Conservation (phyloP, 2,113 vertebrate genomes). For the Tychaedon coryphoeus region DNA sequence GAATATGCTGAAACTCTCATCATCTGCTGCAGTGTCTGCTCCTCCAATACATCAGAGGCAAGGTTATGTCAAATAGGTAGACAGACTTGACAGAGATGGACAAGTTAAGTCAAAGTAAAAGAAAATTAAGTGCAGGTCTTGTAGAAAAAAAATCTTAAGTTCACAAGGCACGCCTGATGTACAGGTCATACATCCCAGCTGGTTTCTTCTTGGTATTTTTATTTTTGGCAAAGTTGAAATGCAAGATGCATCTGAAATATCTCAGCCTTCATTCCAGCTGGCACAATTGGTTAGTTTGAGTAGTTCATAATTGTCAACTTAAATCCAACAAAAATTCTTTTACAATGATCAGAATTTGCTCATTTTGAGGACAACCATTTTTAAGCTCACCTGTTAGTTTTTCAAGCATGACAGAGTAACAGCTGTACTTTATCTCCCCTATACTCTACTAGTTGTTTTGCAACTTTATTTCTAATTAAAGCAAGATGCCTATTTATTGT, state of each 20-base stretch:
- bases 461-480: not conserved
- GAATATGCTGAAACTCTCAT: not conserved
- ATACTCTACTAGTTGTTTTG: fast-evolving
- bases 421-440: not conserved
- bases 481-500: not conserved
- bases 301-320: not conserved
- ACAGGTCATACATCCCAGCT: not conserved
- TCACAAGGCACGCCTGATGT: not conserved
- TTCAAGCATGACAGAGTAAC: not conserved
- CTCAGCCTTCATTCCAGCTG: not conserved
- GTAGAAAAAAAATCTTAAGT: not conserved
- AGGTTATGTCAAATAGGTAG: slow-evolving; percentile 14
- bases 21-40: not conserved
- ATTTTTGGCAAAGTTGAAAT: slow-evolving; percentile 19
- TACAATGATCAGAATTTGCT: slow-evolving; percentile 14
- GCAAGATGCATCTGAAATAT: slow-evolving; percentile 22
- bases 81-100: slow-evolving; percentile 39
- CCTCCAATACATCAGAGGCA: not conserved
- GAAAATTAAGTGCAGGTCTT: slow-evolving; percentile 47
- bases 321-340: slow-evolving; percentile 9
- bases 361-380: not conserved
- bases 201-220: not conserved
- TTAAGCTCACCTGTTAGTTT: not conserved
- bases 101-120: slow-evolving; percentile 19
- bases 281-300: not conserved